Percentiles rank a stretch among this genome's conserved stretches.
These are phyloP conservation scores for Sebastiscus albofasciatus DNA, from an alignment of 2,797 vertebrate genomes.

Conservation along the genomic window DNA sequence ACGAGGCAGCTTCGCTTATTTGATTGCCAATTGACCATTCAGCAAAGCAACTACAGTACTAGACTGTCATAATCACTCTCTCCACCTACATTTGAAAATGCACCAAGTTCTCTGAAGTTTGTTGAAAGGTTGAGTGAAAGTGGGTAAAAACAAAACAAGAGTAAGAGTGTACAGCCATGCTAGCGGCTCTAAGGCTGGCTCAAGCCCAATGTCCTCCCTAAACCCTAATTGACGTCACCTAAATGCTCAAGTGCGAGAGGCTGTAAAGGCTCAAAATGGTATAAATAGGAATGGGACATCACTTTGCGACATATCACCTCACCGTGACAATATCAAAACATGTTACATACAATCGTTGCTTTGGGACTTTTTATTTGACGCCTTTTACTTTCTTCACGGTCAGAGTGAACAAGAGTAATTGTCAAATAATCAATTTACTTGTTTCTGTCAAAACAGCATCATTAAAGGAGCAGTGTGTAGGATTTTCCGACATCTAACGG, in stretches of 20 bases:
- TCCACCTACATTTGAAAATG: not conserved
- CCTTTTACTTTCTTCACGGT: not conserved
- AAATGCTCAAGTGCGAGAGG: not conserved
- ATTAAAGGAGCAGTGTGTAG: too few species aligned
- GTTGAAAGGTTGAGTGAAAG: conserved; percentile 11
- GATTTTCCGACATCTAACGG: too few species aligned
- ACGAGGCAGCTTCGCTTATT: not conserved
- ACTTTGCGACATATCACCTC: not conserved
- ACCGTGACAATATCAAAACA: not conserved
- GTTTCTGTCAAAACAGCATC: too few species aligned
- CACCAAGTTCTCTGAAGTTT: not conserved
- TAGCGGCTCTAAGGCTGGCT: not conserved
- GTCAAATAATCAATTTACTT: too few species aligned
- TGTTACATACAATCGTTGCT: not conserved
- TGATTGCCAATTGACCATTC: too few species aligned
- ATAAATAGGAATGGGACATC: not conserved
- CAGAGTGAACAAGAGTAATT: not conserved
- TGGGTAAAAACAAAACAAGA: not conserved
- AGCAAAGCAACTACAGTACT: too few species aligned
- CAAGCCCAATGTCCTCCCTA: not conserved
- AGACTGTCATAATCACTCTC: not conserved
- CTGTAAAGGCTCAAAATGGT: not conserved
- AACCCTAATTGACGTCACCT: not conserved
- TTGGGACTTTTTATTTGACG: not conserved
- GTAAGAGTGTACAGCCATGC: not conserved